Evolutionary conservation across 2,797 vertebrate species (phyloP), one percentile per base, ranked within the genome.

Genomic region (Phoeniculus purpureus): DNA sequence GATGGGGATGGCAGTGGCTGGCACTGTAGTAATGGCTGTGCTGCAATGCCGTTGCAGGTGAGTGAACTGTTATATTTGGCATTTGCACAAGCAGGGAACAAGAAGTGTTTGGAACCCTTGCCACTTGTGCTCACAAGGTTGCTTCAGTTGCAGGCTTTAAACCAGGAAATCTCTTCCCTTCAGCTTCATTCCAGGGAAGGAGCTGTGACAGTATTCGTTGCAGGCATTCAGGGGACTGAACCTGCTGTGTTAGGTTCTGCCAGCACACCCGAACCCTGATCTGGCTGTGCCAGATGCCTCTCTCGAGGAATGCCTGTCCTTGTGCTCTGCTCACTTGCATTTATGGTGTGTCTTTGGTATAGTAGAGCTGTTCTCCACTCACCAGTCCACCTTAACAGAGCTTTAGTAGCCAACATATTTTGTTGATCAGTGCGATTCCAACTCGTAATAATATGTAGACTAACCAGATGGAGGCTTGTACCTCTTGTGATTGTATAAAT

Each of bases 401-500:
- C 48, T 2, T 90, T 81, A 90, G 78, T 85, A 74, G 75, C 68
- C 90, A 90, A 76, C 91, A 92, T 94, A 93, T 94, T 94, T 95
- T 95, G 95, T 96, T 94, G 91, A 96, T 91, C 95, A 66, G 91
- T 92, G 88, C 72, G 95, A 92, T 92, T 95, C 86, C 90, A 95
- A 51, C 56, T 94, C 91, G 56, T 79, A 78, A 11, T 92, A 85
- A 81, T 93, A 94, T 95, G 95, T 89, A 96, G 95, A 94, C 92
- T 90, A 93, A 94, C 90, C 95, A 96, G 94, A 95, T 94, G 95
- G 95, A 95, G 94, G 52, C 84, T 95, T 92, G 88, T 93, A 96
- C 93, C 90, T 93, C 94, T 96, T 60, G 76, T 70, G 92, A 94
- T 95, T 93, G 89, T 96, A 96, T 43, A 96, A 96, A 95, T 95